Base-by-base conservation (phyloP, 2,888 invertebrate genomes). In the Agriopis marginaria region DNA sequence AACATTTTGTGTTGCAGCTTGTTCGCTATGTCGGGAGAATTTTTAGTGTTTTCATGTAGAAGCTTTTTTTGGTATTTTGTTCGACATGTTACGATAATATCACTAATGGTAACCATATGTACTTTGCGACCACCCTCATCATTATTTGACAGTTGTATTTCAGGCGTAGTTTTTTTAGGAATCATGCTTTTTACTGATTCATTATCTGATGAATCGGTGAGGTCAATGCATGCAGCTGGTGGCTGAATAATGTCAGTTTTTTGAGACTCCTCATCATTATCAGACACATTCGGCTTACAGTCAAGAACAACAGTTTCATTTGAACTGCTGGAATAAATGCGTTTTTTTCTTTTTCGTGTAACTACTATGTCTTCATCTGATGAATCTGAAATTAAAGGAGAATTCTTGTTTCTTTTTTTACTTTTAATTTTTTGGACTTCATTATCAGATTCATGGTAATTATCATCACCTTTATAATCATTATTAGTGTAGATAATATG, bases 1-100 rank as follows among this genome's bases (percentile, higher is more conserved):
- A 91, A 82, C 54, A 93, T 73, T 83, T 92, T 93, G 68, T 87
- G 90, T 81, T 88, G 87, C 9, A 93, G 73, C 66, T 85, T 83
- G 63, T 81, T 79, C 72, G 88, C 82, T 66, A 75, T 75, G 64
- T 75, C 76, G 39, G 62, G 23, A 58, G 58, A 40, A 49, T 56
- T 67, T 55, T 60, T 70, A 39, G 17, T 66, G 7, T 47, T 12
- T 56, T 39, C 56, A 50, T 72, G 70, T 32, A 81, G 78, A 45
- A 73, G 71, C 77, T 80, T 87, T 67, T 82, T 85, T 3, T 76
- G 62, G 75, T 84, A 85, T 75, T 85, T 86, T 47, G 74, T 84
- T n/a, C 77, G 76, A 76, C 89, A 91, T 61, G 79, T 76, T n/a
- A 79, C 72, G 68, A 89, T 82, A 58, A 92, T 86, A 63, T 84